Evolutionary conservation across 2,888 invertebrate genomes (phyloP).

Genomic region (Smittia aterrima): DNA sequence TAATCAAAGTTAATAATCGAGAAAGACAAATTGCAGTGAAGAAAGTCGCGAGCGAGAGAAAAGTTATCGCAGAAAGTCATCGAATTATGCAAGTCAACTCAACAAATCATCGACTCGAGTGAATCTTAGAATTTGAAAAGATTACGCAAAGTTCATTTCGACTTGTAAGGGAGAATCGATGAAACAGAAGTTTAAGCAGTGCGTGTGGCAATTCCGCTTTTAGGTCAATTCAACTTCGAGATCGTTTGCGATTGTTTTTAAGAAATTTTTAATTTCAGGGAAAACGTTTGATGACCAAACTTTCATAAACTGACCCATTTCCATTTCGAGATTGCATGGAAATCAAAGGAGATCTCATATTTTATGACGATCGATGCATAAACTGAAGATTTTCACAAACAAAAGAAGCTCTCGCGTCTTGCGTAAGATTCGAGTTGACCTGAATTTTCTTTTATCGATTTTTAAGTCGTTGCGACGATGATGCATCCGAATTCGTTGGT

Average conservation of each 20-base stretch:
- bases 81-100: not conserved
- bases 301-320: conserved; percentile 8
- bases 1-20: conserved; percentile 1
- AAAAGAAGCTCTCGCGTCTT: too few species aligned
- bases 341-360: too few species aligned
- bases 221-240: not conserved
- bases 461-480: too few species aligned
- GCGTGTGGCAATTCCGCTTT: not conserved
- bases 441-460: too few species aligned
- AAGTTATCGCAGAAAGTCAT: not conserved
- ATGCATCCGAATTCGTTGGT: too few species aligned
- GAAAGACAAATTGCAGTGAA: not conserved
- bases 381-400: too few species aligned
- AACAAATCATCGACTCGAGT: not conserved
- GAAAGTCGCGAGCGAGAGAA: not conserved
- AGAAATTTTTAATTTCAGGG: not conserved
- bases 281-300: not conserved
- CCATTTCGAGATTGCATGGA: not conserved
- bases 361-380: too few species aligned
- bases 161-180: not conserved
- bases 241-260: not conserved
- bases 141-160: not conserved
- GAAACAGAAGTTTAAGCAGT: not conserved
- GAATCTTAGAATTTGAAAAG: not conserved
- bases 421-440: too few species aligned